A percentile compares a stretch with the other conserved stretches of the same genome.
Conservation (phyloP, 2,113 vertebrate species). For the Petrocephalus microphthalmus region DNA sequence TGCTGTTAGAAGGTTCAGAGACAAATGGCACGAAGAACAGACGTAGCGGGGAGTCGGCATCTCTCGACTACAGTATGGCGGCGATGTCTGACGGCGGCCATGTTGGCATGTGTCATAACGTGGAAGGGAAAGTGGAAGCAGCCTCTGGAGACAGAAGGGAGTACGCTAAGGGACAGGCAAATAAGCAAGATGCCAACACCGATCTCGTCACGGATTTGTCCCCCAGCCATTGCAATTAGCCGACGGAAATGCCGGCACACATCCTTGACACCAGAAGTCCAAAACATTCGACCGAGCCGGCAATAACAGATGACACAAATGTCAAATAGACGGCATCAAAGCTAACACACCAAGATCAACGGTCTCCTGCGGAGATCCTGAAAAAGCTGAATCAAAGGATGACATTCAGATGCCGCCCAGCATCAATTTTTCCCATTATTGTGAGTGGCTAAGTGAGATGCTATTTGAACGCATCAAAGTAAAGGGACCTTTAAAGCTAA, state of each 20-base stretch:
- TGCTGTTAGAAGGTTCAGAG: neutral
- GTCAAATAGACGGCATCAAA: conserved; percentile 43
- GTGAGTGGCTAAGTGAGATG: conserved; percentile 29
- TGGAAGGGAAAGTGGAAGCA: neutral
- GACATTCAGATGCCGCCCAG: conserved; percentile 45
- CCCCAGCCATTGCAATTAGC: neutral
- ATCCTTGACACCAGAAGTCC: conserved; percentile 7
- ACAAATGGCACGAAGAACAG: neutral
- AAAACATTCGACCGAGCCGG: conserved; percentile 35
- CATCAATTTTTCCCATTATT: conserved; percentile 34
- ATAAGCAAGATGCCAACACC: neutral
- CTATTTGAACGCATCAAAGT: conserved; percentile 51
- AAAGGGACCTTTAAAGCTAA: conserved; percentile 57
- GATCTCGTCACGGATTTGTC: neutral
- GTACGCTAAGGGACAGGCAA: neutral
- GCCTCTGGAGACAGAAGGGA: neutral
- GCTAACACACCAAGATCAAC: conserved; percentile 40
- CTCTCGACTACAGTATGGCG: neutral
- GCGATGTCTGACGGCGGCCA: neutral
- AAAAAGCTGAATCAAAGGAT: conserved; percentile 38
- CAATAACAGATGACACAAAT: conserved; percentile 43
- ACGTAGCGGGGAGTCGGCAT: neutral
- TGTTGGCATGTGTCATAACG: neutral
- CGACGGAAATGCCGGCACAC: conserved; percentile 3
- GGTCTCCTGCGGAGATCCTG: conserved; percentile 36